phyloP scores from a whole-genome alignment of 2,888 invertebrate species.

The Amblyteles armatorius region DNA sequence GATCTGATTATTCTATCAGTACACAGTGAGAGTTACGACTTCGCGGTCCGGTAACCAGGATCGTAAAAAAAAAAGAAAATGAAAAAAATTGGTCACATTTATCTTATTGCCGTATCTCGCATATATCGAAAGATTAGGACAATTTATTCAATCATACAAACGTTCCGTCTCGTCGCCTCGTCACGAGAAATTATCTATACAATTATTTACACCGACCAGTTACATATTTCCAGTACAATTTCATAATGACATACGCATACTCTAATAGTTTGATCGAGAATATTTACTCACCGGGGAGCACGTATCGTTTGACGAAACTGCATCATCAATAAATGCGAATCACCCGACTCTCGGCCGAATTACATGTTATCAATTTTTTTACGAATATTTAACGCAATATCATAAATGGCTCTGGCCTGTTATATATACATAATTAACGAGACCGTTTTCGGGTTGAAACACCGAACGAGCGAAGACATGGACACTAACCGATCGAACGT shows the following conservation, averaged over 20 bases:
- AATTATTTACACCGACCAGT: slow-evolving; percentile 79
- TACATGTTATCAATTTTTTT: not conserved
- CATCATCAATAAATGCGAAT: slow-evolving; percentile 4
- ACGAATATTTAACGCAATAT: not conserved
- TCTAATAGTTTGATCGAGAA: slow-evolving; percentile 22
- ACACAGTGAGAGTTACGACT: not conserved
- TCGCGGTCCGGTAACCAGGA: not conserved
- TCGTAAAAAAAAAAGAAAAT: not conserved
- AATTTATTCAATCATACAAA: slow-evolving; percentile 65
- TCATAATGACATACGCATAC: slow-evolving; percentile 20
- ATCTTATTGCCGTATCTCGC: not conserved
- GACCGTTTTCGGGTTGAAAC: not conserved
- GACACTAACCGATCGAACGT: not conserved
- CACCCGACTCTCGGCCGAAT: not conserved
- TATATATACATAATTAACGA: not conserved
- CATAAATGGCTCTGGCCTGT: not conserved
- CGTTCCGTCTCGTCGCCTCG: slow-evolving; percentile 48
- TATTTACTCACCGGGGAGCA: not conserved
- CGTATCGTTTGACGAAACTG: not conserved
- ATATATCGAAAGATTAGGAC: slow-evolving; percentile 1
- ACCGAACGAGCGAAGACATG: not conserved
- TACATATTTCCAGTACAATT: slow-evolving; percentile 37
- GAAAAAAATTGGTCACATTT: slow-evolving; percentile 2
- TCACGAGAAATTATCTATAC: slow-evolving; percentile 77
- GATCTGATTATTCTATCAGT: not conserved